phyloP scores from a whole-genome alignment of 2,113 vertebrate species.

The Mandrillus leucophaeus region DNA sequence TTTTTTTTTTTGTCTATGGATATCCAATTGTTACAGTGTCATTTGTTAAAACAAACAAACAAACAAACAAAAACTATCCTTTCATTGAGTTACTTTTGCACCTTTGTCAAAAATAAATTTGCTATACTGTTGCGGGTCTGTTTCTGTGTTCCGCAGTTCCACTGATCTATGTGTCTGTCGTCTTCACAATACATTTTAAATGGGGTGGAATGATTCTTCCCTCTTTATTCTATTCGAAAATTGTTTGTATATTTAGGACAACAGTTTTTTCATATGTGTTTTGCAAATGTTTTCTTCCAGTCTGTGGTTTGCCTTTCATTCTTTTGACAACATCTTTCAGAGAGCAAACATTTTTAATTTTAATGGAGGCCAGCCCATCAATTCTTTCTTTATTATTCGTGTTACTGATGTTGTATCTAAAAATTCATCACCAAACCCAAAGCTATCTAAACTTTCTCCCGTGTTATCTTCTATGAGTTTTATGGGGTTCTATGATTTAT shows the following conservation, averaged over 20 bases:
- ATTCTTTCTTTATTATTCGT: not conserved
- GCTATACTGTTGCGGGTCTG: not conserved
- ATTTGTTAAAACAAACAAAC: not conserved
- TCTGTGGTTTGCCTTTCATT: constrained; percentile 59
- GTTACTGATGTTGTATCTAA: not conserved
- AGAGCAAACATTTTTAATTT: not conserved
- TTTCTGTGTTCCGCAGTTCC: not conserved
- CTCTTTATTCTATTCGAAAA: not conserved
- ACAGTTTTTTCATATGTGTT: not conserved
- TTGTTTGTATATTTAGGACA: not conserved
- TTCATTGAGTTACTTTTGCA: not conserved
- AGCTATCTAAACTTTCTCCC: not conserved
- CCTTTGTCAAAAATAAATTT: not conserved
- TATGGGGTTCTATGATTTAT: not conserved
- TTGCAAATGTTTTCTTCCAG: not conserved
- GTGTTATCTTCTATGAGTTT: not conserved
- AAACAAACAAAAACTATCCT: not conserved
- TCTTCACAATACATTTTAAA: not conserved
- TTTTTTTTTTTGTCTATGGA: not conserved
- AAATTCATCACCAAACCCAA: not conserved
- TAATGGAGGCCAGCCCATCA: not conserved
- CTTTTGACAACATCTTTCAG: not conserved
- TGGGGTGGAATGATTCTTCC: not conserved
- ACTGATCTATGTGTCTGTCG: not conserved
- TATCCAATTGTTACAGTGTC: not conserved